Base-by-base conservation (phyloP, 2,113 vertebrate genomes). In the Saguinus midas region DNA sequence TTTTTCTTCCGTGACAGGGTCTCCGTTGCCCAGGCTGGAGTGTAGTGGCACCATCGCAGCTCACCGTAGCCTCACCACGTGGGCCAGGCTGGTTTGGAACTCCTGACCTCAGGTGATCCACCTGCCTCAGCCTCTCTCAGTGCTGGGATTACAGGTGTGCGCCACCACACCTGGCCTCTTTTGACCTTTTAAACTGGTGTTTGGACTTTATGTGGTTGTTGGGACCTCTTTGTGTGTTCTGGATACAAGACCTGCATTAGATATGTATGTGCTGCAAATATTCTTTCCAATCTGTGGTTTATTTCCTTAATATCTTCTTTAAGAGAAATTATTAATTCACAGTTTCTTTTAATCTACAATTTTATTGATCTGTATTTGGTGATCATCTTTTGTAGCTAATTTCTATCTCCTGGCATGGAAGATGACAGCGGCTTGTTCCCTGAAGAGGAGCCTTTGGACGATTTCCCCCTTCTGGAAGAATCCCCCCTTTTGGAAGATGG, bases 391-490 rank as follows among this genome's bases (percentile, higher is more conserved):
- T 84, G 3, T 25, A 96, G 96, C 40, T 90, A 0, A n/a, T 90
- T 81, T 80, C 58, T 70, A 37, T 35, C 23, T 93, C 21, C 32
- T 58, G 37, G 21, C 17, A 97, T 97, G 97, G 97, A 94, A 20
- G 72, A 92, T 4, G 61, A 14, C 0, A 3, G 48, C 0, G 0
- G 8, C 37, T 27, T 5, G 3, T 1, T 8, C 5, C 78, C 61
- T 0, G 0, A 23, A 17, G 8, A 72, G 9, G 70, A 58, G 23
- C 5, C 14, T 5, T 7, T 3, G 76, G 80, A 52, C 5, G 1
- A 1, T 1, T 0, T 2, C 40, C n/a, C 13, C 0, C 0, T 5
- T 1, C 0, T 27, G 52, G 88, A 94, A 6, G 43, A 82, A 0
- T 50, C 48, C 12, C 48, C 48, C 2, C 11, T 17, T 52, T 52